Evolutionary conservation across 2,888 invertebrate species (phyloP), one percentile per base, ranked within the genome.

Genomic region (Acanthoscelides obtectus): DNA sequence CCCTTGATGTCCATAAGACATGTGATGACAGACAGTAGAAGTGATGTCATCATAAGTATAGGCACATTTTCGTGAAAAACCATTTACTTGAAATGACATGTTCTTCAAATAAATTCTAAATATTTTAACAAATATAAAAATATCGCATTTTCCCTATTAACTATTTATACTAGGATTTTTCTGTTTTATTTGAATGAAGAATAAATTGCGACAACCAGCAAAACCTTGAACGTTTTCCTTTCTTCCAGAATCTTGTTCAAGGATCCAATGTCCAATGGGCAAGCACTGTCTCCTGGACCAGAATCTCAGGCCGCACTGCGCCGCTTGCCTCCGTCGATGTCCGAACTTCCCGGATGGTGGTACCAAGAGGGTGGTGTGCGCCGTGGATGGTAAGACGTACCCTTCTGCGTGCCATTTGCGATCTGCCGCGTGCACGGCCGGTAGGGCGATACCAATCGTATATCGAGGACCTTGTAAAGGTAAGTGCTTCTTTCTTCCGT

Each of bases 381-480:
- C 94, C 17, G 91, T 92, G 71, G 94, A 96, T 86, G 94, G 94
- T 69, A 87, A 90, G 77, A 95, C 95, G 69, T 96, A 96, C 87
- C 90, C 91, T 77, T 95, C 93, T 84, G 89, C 92, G 75, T 97
- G 97, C 86, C 95, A 96, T 83, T 88, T 97, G 82, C 88, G 94
- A 79, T 92, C 93, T 77, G 93, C 93, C 75, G 94, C 96, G 64
- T 97, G 97, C 86, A 90, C 91, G 81, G 90, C 90, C 74, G 96
- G 96, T 75, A 90, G 90, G 78, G 93, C 95, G 76, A 91, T 97
- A 82, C 94, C 94, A 72, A 89, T 95, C 75, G 96, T 96, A 68
- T 97, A 97, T 87, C 91, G 90, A 84, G 96, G 96, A 76, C 89
- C 91, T 79, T 97, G 97, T 86, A 91, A 91, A 88, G 92, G 96